Evolutionary conservation across 30 jellyfish, hydroid and myxozoan genomes (phyloP).

Genomic region (Catostylus mosaicus): DNA sequence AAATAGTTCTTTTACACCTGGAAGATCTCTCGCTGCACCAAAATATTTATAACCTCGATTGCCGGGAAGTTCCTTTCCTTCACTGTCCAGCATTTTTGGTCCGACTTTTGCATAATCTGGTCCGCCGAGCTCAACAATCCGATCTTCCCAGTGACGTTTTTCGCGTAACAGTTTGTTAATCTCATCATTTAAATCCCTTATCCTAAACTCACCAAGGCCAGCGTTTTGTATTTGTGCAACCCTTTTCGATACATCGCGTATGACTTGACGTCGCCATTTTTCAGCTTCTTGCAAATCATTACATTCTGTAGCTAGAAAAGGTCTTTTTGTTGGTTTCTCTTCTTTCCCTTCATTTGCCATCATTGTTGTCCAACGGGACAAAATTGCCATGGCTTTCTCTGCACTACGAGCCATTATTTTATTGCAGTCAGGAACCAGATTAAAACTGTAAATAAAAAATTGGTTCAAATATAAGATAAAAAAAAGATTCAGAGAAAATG

Average conservation of each 20-base stretch:
- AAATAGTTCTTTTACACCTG: slow-evolving; percentile 98
- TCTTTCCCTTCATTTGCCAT: slow-evolving; percentile 89
- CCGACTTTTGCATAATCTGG: slow-evolving; percentile 96
- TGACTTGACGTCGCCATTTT: slow-evolving; percentile 95
- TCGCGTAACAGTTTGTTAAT: slow-evolving; percentile 91
- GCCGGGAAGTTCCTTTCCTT: slow-evolving; percentile 97
- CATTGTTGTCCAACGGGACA: slow-evolving; percentile 98
- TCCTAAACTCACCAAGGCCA: slow-evolving; percentile 98
- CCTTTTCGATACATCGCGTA: slow-evolving; percentile 86
- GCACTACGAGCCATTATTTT: slow-evolving; percentile 90
- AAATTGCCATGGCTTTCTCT: slow-evolving; percentile 97
- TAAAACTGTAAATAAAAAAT: neutral
- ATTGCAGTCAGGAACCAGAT: neutral
- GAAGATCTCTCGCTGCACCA: slow-evolving; percentile 99
- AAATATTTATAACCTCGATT: slow-evolving; percentile 95
- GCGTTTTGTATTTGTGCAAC: slow-evolving; percentile 99
- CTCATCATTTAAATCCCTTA: slow-evolving; percentile 97
- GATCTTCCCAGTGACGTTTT: slow-evolving; percentile 97
- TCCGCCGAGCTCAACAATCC: slow-evolving; percentile 92
- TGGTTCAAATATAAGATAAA: no score
- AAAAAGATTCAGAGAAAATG: no score
- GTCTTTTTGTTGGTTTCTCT: slow-evolving; percentile 79
- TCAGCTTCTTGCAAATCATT: slow-evolving; percentile 84
- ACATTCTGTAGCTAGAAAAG: slow-evolving; percentile 96
- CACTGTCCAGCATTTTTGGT: slow-evolving; percentile 95